A percentile compares a stretch with the other conserved stretches of the same genome.
These are phyloP conservation scores for Ia io DNA, from an alignment of 2,113 vertebrate genomes.

Conservation along the genomic window DNA sequence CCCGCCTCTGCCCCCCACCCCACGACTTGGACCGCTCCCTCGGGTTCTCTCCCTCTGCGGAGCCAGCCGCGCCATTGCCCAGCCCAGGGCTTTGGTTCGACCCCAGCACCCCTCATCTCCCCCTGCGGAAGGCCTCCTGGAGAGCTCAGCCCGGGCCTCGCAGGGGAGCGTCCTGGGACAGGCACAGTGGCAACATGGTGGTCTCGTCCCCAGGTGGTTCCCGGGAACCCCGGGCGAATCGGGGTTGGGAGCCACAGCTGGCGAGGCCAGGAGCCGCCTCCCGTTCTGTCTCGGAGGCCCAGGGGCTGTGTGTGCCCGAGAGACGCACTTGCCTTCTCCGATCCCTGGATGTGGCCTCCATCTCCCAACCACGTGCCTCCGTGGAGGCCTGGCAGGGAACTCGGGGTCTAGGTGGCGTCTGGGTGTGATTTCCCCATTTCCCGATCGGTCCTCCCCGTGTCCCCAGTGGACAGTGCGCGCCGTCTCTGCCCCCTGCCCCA, in stretches of 20 bases:
- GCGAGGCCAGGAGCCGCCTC: neutral
- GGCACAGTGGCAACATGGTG: neutral
- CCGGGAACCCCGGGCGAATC: neutral
- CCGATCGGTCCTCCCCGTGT: neutral
- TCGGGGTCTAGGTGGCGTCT: neutral
- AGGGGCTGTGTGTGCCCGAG: accelerated
- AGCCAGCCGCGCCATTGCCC: neutral
- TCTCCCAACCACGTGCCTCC: neutral
- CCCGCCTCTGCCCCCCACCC: neutral
- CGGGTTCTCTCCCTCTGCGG: neutral
- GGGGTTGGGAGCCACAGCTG: neutral
- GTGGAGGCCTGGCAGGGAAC: neutral
- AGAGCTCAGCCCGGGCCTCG: neutral
- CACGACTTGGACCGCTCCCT: neutral
- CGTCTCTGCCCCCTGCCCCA: neutral
- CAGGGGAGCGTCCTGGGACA: neutral
- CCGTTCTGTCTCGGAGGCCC: neutral
- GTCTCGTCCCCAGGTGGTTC: neutral
- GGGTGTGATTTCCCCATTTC: neutral
- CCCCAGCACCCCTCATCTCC: neutral
- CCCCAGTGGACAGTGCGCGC: neutral
- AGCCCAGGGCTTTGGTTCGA: neutral
- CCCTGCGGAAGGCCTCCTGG: neutral
- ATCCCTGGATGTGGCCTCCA: neutral
- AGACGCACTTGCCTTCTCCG: neutral